Base-by-base conservation (phyloP, 2,888 invertebrate genomes). In the Rapana venosa region DNA sequence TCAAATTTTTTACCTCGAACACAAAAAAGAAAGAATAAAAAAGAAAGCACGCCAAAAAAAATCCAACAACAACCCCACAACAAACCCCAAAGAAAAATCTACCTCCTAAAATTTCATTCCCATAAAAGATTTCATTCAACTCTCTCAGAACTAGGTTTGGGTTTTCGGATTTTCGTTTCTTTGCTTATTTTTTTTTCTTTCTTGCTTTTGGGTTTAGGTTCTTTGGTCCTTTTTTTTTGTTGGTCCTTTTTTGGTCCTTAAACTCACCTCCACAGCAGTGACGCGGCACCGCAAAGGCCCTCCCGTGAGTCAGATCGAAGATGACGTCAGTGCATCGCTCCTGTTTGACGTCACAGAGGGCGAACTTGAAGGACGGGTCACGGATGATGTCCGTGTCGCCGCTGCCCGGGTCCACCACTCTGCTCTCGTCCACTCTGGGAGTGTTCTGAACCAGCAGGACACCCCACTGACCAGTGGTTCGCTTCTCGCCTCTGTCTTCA, bases 301-400 rank as follows among this genome's bases (percentile, higher is more conserved):
- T 87, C 83, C 22, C 47, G 56, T 36, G 79, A 61, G 15, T 61
- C 47, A 90, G 56, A 32, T 85, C 86, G 56, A 92, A 90, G 17
- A 79, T 61, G 56, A 91, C 91, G 66, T 89, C 47, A 22, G 91
- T 88, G 83, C 92, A 92, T 5, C 90, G 88, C 36, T 87, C 88
- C 15, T 32, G 26, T 30, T 89, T 90, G 66, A 90, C 66, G 83
- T 91, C 91, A 87, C 91, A 91, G 1, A 89, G 79, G 74, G 88
- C 87, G 79, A 90, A 91, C 83, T 66, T 30, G 56, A 85, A 66
- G 35, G n/a, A 47, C 2, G 47, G 22, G 47, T 47, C 32, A 4
- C 36, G 77, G 5, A 26, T 35, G n/a, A 35, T 58, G 11, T 77
- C 79, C 77, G 36, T 2, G 77, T 87, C 87, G 20, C 79, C 88